These are phyloP conservation scores for Pteruthius melanotis DNA, from an alignment of 2,113 vertebrate genomes.

Conservation along the genomic window DNA sequence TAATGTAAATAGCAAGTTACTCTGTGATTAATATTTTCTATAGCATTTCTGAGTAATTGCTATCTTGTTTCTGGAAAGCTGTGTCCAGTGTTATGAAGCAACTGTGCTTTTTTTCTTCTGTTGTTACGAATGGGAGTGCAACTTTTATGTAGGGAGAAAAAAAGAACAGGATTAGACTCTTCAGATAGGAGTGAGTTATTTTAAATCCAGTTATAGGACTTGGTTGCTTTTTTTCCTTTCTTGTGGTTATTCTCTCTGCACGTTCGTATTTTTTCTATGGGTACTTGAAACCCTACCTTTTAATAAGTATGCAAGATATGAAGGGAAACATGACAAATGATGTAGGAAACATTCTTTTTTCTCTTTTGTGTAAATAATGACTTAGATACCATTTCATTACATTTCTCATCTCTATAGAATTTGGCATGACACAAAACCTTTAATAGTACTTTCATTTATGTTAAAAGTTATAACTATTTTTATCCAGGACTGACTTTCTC, in stretches of 20 bases:
- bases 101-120: slow-evolving; percentile 8
- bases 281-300: slow-evolving; percentile 28
- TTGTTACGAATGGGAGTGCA: background rate
- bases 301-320: background rate
- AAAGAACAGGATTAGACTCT: background rate
- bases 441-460: background rate
- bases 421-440: slow-evolving; percentile 4
- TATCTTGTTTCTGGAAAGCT: slow-evolving; percentile 35
- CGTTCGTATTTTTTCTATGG: slow-evolving; percentile 48
- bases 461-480: slow-evolving; percentile 13
- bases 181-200: background rate
- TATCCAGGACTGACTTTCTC: background rate
- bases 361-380: slow-evolving; percentile 41
- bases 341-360: background rate
- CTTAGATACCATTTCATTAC: background rate
- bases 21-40: slow-evolving; percentile 33
- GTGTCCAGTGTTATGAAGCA: slow-evolving; percentile 12
- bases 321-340: background rate
- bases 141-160: background rate
- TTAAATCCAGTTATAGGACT: background rate
- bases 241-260: slow-evolving; percentile 11
- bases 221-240: background rate
- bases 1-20: slow-evolving; percentile 43
- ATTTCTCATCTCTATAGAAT: slow-evolving; percentile 8
- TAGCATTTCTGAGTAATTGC: slow-evolving; percentile 38